These are phyloP conservation scores for Streptopelia turtur DNA, from an alignment of 2,797 vertebrate genomes.

Conservation along the genomic window DNA sequence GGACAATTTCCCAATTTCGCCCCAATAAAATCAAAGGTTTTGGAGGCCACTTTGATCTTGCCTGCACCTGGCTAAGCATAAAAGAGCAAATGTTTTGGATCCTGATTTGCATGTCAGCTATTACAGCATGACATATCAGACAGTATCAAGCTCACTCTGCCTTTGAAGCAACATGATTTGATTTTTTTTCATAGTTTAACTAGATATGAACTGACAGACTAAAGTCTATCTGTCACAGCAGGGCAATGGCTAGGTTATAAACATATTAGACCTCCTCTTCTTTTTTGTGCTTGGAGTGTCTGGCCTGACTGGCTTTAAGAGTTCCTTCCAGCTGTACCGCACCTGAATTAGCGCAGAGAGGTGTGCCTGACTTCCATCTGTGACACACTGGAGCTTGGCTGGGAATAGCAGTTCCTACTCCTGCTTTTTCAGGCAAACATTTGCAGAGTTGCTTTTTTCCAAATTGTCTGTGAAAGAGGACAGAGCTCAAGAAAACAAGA, in stretches of 20 bases:
- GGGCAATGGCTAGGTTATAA: not conserved
- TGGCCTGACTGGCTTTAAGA: not conserved
- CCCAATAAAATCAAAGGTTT: conserved; percentile 26
- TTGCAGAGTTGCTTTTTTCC: not conserved
- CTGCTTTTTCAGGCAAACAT: not conserved
- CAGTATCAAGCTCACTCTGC: not conserved
- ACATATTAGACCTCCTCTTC: not conserved
- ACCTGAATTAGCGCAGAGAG: not conserved
- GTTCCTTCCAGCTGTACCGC: not conserved
- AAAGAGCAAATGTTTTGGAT: conserved; percentile 12
- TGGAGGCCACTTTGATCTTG: conserved; percentile 33
- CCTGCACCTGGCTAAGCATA: conserved; percentile 8
- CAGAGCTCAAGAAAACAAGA: not conserved
- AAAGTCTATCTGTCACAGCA: not conserved
- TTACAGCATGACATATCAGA: not conserved
- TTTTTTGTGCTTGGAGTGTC: not conserved
- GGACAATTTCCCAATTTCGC: not conserved
- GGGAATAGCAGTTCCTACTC: not conserved
- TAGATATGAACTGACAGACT: conserved; percentile 10
- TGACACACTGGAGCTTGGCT: not conserved
- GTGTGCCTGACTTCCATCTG: not conserved
- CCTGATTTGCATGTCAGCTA: conserved; percentile 29
- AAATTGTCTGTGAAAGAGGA: not conserved
- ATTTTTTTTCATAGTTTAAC: conserved; percentile 9
- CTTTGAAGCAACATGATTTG: conserved; percentile 32